Base-by-base conservation (phyloP, 2,797 vertebrate species). In the Megalops cyprinoides region DNA sequence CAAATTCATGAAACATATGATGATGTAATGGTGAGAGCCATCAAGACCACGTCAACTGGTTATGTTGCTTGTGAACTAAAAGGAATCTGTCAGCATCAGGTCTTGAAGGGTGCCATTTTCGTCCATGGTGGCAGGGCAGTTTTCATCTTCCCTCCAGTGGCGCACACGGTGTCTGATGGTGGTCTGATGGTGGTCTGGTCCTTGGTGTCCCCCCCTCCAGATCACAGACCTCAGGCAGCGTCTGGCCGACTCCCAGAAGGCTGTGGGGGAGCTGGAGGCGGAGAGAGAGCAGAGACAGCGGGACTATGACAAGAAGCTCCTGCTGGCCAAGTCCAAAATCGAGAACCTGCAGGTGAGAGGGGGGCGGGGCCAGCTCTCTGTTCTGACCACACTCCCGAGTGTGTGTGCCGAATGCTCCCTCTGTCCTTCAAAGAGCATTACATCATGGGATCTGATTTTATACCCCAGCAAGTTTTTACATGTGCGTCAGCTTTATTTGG, bases 221-320 rank as follows among this genome's bases (percentile, higher is more conserved):
- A 96, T 99, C 88, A 97, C 97, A 0, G 97, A 98, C 80, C 92
- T 99, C 58, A 94, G 98, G 62, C 97, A 99, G 90, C 95, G 98
- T 74, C 90, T 98, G 62, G 94, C 94, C 0, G 96, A 97, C 82
- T 94, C 96, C 15, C 96, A 97, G 91, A 97, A 96, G 87, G 94
- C 95, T 0, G 93, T 97, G 86, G 87, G 91, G 0, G 98, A 98
- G 82, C 90, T 98, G 77, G 97, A 99, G 90, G 92, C 94, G 0
- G 97, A 98, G 79, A 90, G 96, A 44, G 98, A 99, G 67, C 97
- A 97, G 90, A 96, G 95, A 83, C 98, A 99, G 89, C 92, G 98
- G 0, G 98, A 99, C 92, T 99, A 98, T 2, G 98, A 99, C 90
- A 97, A 97, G 88, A 99, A 99, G 85, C 95, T 99, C 81, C 94